Evolutionary conservation across 2,113 vertebrate species (phyloP).

Genomic region (Solea solea): DNA sequence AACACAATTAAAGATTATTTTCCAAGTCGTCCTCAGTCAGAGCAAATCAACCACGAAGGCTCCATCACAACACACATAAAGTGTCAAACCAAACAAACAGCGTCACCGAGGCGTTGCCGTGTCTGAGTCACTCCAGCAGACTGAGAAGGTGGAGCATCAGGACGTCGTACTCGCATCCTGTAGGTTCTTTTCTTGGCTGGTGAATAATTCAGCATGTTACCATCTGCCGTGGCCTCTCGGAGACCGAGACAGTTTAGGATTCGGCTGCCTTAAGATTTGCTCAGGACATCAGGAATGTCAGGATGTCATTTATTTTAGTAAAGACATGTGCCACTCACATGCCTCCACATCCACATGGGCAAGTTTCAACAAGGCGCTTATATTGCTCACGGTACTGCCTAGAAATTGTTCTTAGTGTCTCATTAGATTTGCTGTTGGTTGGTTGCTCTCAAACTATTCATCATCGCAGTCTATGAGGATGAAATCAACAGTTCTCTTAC

Average conservation of each 20-base stretch:
- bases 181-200: constrained; percentile 45
- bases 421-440: neutral
- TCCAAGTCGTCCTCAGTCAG: constrained; percentile 2
- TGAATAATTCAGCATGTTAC: constrained; percentile 65
- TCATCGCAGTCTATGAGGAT: constrained; percentile 8
- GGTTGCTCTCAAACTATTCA: constrained; percentile 8
- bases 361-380: constrained; percentile 1
- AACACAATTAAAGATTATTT: constrained; percentile 61
- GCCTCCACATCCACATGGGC: too few species aligned
- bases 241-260: constrained; percentile 52
- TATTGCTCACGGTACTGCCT: constrained; percentile 4
- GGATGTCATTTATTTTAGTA: constrained; percentile 12
- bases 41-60: constrained; percentile 20
- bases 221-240: constrained; percentile 59
- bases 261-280: constrained; percentile 46
- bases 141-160: constrained; percentile 14
- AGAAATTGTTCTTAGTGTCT: neutral
- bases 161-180: constrained; percentile 15
- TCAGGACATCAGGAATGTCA: constrained; percentile 10
- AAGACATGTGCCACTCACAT: constrained; percentile 30
- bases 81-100: neutral
- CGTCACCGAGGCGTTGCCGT: neutral
- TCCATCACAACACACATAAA: neutral
- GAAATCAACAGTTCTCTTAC: neutral
- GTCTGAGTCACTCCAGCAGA: constrained; percentile 23